Conservation (phyloP, 1,140 invertebrate species). For the Trichoplusia ni region DNA sequence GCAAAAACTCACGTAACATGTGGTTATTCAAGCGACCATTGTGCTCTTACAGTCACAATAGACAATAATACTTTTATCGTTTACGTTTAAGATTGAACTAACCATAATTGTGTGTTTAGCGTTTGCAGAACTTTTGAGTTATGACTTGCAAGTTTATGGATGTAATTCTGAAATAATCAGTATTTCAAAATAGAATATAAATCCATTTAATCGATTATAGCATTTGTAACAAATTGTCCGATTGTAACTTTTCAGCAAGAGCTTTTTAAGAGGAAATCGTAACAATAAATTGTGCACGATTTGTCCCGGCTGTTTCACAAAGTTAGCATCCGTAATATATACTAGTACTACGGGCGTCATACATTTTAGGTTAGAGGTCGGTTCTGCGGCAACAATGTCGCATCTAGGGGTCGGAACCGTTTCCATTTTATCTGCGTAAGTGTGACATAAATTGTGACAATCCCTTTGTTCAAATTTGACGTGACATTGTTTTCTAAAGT, state of each 20-base stretch:
- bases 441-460: not conserved
- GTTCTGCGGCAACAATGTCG: conserved; percentile 25
- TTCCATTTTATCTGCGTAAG: conserved; percentile 36
- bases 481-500: conserved; percentile 5
- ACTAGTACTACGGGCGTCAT: conserved; percentile 39
- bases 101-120: no score
- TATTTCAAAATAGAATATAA: no score
- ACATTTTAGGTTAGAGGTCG: conserved; percentile 34
- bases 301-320: conserved; percentile 41
- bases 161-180: no score
- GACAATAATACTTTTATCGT: no score
- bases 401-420: conserved; percentile 27
- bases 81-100: no score
- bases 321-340: conserved; percentile 41
- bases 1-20: conserved; percentile 12
- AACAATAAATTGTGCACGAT: conserved; percentile 47
- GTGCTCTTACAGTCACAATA: conserved; percentile 23
- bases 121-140: no score
- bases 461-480: not conserved
- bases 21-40: conserved; percentile 11
- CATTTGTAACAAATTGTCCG: no score
- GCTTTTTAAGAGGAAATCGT: conserved; percentile 30
- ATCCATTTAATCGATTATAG: no score
- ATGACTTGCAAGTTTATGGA: no score
- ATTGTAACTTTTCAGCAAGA: no score